phyloP scores from a whole-genome alignment of 2,797 vertebrate species.

The Sebastes trivittatus region DNA sequence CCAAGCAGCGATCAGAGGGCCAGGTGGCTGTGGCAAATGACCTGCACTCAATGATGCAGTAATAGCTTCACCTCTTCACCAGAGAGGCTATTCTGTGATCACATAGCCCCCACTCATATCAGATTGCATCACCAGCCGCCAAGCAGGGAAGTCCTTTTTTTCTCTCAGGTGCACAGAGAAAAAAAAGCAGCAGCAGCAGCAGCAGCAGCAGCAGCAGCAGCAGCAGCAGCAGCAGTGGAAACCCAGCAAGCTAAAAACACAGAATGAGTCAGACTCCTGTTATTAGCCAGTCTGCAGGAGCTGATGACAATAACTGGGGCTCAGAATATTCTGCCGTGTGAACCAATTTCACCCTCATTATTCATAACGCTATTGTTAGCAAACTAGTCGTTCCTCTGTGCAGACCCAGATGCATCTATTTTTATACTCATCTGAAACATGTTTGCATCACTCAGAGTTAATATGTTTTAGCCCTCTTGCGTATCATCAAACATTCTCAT shows the following conservation, averaged over 20 bases:
- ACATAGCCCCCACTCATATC: constrained; percentile 66
- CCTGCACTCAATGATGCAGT: constrained; percentile 62
- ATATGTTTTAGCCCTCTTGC: constrained; percentile 7
- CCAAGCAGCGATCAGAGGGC: constrained; percentile 51
- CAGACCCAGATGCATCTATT: constrained; percentile 25
- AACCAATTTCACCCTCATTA: constrained; percentile 52
- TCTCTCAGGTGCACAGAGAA: constrained; percentile 15
- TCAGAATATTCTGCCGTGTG: constrained; percentile 40
- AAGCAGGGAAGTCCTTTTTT: constrained; percentile 63
- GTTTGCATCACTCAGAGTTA: constrained; percentile 19
- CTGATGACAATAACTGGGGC: constrained; percentile 55
- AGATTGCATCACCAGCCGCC: constrained; percentile 63
- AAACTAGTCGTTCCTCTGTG: constrained; percentile 34
- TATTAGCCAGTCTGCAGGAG: constrained; percentile 51
- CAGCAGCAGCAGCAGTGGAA: constrained; percentile 31
- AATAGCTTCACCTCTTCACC: constrained; percentile 74
- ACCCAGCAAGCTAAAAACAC: constrained; percentile 52
- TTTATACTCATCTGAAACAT: constrained; percentile 25
- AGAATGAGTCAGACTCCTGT: constrained; percentile 57
- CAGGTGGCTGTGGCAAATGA: constrained; percentile 73
- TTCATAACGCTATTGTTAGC: constrained; percentile 44
- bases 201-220: neutral
- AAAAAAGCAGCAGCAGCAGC: no score
- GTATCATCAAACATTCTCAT: neutral
- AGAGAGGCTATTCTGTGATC: constrained; percentile 67